Conservation (phyloP, 1,140 invertebrate genomes). For the Atta colombica region DNA sequence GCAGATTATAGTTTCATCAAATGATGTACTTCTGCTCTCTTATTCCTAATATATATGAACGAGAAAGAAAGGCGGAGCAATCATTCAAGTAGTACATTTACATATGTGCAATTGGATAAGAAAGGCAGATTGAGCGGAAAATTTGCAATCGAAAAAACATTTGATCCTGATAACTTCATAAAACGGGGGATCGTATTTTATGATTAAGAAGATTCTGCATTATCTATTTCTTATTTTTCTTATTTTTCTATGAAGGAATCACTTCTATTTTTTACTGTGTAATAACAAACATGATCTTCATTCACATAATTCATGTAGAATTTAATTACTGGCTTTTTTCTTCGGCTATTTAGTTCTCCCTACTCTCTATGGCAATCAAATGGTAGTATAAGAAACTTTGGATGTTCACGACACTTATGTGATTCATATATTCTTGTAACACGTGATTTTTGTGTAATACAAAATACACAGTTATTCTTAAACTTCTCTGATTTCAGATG, state of each 20-base stretch:
- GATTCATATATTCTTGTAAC: constrained; percentile 72
- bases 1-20: neutral
- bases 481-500: constrained; percentile 71
- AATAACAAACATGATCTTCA: constrained; percentile 51
- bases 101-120: neutral
- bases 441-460: constrained; percentile 68
- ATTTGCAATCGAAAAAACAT: neutral
- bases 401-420: constrained; percentile 62
- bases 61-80: neutral
- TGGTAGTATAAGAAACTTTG: constrained; percentile 64
- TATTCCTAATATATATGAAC: neutral
- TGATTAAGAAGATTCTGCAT: constrained; percentile 18
- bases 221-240: constrained; percentile 58
- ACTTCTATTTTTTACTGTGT: constrained; percentile 62
- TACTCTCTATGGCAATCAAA: constrained; percentile 69
- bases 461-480: constrained; percentile 66
- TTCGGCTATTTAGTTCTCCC: constrained; percentile 25
- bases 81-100: neutral
- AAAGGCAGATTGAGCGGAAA: neutral
- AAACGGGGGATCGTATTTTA: neutral
- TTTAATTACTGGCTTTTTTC: constrained; percentile 13
- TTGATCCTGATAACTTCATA: neutral
- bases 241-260: constrained; percentile 50
- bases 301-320: constrained; percentile 22
- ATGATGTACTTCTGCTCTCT: constrained; percentile 1